Base-by-base conservation (phyloP, 2,888 invertebrate genomes). In the Perdita meconis region DNA sequence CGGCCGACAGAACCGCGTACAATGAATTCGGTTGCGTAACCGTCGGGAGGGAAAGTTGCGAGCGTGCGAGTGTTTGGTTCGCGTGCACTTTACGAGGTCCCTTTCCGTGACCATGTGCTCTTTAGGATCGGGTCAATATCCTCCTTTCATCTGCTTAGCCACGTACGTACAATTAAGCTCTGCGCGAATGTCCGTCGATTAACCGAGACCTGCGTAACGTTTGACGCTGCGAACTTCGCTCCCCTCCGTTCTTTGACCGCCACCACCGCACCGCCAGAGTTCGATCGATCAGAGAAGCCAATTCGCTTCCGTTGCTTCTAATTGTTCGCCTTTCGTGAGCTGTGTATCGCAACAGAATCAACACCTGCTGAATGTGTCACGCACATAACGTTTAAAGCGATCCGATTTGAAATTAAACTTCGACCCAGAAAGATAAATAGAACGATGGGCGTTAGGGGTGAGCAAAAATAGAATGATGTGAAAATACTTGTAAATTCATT, bases 41-140 rank as follows among this genome's bases (percentile, higher is more conserved):
- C 30, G 68, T 56, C 30, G 38, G 63, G 74, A 81, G 83, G 80
- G 84, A 85, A 85, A 85, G 85, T 78, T 59, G 77, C 83, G 71
- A 70, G 40, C 66, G 74, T 74, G 36, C 74, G 73, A 81, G 78
- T 67, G 80, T 80, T 66, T 56, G 78, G 70, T 75, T 82, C 81
- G 85, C 83, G 81, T 80, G 81, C 78, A 80, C 75, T 80, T 75
- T 80, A 70, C 76, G 78, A 81, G 81, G 77, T 83, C 79, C 78
- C 84, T 81, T 87, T 85, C 80, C 83, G 82, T 81, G 87, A 84
- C 86, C 84, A 82, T 83, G 81, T 82, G 81, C 85, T 85, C 83
- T 84, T 85, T 82, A 81, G 79, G 75, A 70, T 71, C 82, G 71
- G 78, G 86, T 86, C 84, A 86, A 85, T 86, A 87, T 87, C 83